Conservation (phyloP, 2,888 invertebrate species). For the Athetis lepigone region DNA sequence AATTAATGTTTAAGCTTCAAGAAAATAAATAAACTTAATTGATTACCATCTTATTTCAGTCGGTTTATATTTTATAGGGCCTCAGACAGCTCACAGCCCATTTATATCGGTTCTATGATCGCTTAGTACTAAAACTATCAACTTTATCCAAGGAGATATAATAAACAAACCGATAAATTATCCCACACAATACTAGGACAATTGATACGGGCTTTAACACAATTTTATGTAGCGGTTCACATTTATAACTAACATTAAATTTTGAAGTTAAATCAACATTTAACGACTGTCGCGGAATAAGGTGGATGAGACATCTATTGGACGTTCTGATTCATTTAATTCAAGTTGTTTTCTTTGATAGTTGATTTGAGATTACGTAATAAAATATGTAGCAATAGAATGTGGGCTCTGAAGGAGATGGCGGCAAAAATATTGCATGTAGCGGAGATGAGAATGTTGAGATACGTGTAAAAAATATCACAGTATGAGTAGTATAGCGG, state of each 20-base stretch:
- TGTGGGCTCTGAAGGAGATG: no score
- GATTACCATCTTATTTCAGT: conserved; percentile 51
- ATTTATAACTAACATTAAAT: conserved; percentile 62
- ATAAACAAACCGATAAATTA: conserved; percentile 63
- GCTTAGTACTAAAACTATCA: conserved; percentile 53
- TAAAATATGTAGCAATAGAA: background rate
- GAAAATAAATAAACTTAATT: conserved; percentile 47
- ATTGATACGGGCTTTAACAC: conserved; percentile 64
- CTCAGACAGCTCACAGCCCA: conserved; percentile 35
- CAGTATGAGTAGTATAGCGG: no score
- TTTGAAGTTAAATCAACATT: conserved; percentile 68
- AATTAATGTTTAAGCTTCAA: conserved; percentile 20
- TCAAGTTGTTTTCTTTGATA: background rate
- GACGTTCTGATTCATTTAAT: conserved; percentile 1
- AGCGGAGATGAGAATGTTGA: no score
- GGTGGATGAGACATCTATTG: conserved; percentile 11
- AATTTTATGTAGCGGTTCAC: conserved; percentile 70
- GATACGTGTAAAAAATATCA: no score
- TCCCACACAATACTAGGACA: conserved; percentile 47
- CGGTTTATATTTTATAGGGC: conserved; percentile 42
- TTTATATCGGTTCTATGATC: conserved; percentile 50
- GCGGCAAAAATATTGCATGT: no score
- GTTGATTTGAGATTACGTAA: background rate
- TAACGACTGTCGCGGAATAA: conserved; percentile 69
- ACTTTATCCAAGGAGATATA: conserved; percentile 40